phyloP scores from a whole-genome alignment of 2,797 vertebrate species.

The Triplophysa yarkandensis region DNA sequence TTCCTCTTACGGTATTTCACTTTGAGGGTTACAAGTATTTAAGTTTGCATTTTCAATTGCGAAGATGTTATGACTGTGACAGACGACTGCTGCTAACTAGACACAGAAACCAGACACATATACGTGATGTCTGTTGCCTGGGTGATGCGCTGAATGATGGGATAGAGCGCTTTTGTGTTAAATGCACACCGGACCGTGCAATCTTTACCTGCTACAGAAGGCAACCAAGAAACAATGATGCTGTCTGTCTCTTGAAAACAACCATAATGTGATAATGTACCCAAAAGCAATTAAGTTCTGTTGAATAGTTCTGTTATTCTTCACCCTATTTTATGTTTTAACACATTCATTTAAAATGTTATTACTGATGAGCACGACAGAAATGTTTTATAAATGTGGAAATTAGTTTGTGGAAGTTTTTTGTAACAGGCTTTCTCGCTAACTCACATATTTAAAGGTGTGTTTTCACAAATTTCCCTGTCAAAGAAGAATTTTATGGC shows the following conservation, averaged over 20 bases:
- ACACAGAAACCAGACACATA: conserved; percentile 23
- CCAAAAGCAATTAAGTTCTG: not conserved
- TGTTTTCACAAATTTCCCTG: too few relatives aligned
- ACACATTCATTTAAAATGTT: too few relatives aligned
- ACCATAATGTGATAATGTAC: not conserved
- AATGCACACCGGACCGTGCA: conserved; percentile 23
- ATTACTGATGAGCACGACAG: too few relatives aligned
- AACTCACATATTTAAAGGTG: too few relatives aligned
- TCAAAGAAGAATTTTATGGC: too few relatives aligned
- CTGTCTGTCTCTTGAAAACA: not conserved
- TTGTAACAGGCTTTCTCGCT: too few relatives aligned
- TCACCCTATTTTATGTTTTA: too few relatives aligned
- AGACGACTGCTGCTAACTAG: conserved; percentile 33
- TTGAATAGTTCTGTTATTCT: not conserved
- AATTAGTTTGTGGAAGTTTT: too few relatives aligned
- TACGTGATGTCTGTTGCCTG: conserved; percentile 53
- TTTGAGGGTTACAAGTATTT: conserved; percentile 5
- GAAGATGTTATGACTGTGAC: conserved; percentile 1
- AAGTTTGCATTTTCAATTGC: conserved; percentile 11
- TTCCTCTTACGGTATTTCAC: conserved; percentile 4
- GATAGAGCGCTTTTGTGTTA: conserved; percentile 29
- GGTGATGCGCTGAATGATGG: conserved; percentile 50
- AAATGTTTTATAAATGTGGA: too few relatives aligned
- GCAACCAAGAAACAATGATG: not conserved
- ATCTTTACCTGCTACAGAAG: conserved; percentile 15